Percentiles rank a stretch among this genome's conserved stretches.
These are phyloP conservation scores for Muricea muricata DNA, from an alignment of 92 coral and sea anemone species.

Conservation along the genomic window DNA sequence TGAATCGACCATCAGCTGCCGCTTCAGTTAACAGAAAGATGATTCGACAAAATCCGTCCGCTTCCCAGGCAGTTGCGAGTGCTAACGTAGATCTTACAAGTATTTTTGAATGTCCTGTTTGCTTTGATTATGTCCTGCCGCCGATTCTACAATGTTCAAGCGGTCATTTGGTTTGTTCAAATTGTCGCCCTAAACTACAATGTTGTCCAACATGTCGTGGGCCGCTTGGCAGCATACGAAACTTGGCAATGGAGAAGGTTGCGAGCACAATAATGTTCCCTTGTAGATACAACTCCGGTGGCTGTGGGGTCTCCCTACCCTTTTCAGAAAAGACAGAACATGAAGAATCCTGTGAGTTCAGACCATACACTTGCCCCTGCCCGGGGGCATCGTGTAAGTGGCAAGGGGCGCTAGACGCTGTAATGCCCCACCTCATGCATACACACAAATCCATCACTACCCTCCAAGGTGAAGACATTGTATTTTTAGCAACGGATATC, in stretches of 20 bases:
- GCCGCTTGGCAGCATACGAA: conserved; percentile 96
- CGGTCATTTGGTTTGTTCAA: conserved; percentile 99
- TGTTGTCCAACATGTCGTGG: conserved; percentile 99
- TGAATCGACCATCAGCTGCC: conserved; percentile 54
- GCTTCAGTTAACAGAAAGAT: conserved; percentile 38
- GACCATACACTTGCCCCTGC: conserved; percentile 98
- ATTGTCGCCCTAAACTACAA: conserved; percentile 96
- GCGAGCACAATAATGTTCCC: conserved; percentile 98
- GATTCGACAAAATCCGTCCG: conserved; percentile 40
- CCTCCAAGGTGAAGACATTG: conserved; percentile 98
- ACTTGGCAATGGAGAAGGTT: conserved; percentile 99
- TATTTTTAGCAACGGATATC: conserved; percentile 96
- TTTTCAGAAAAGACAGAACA: conserved; percentile 97
- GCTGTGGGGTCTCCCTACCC: conserved; percentile 88
- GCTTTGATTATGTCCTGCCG: conserved; percentile 96
- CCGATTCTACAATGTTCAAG: conserved; percentile 98
- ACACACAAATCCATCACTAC: conserved; percentile 99
- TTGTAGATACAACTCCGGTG: conserved; percentile 91
- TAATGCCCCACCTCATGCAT: conserved; percentile 99
- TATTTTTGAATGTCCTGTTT: conserved; percentile 98
- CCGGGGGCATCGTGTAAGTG: conserved; percentile 99
- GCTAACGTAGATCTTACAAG: conserved; percentile 96
- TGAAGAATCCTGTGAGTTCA: conserved; percentile 97
- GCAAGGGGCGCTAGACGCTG: conserved; percentile 99
- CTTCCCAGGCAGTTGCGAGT: conserved; percentile 79